Evolutionary conservation across 1,140 invertebrate genomes (phyloP).

Genomic region (Leptinotarsa defecta): DNA sequence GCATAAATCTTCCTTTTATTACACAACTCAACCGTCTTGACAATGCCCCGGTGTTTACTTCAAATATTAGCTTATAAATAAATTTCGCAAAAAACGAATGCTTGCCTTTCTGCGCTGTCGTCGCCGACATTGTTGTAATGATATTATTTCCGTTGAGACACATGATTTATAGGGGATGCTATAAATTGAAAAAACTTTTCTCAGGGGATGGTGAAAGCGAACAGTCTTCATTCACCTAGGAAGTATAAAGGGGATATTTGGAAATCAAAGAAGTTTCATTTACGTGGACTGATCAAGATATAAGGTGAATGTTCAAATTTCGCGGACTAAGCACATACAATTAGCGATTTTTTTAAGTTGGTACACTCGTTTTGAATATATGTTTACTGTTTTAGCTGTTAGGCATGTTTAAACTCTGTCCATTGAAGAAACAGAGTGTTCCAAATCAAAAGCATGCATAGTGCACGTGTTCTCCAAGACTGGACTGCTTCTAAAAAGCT

Average conservation of each 20-base stretch:
- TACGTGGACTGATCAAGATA: too few relatives aligned
- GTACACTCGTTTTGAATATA: too few relatives aligned
- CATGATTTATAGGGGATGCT: slow-evolving; percentile 34
- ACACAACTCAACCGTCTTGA: slow-evolving; percentile 34
- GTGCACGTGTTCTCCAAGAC: too few relatives aligned
- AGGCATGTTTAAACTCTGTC: too few relatives aligned
- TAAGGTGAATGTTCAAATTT: too few relatives aligned
- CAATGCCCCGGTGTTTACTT: slow-evolving; percentile 33
- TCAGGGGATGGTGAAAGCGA: not conserved
- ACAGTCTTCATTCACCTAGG: not conserved
- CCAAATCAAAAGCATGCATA: too few relatives aligned
- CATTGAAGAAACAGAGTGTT: too few relatives aligned
- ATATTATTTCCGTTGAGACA: slow-evolving; percentile 35
- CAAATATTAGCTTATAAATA: slow-evolving; percentile 40
- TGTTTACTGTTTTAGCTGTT: too few relatives aligned
- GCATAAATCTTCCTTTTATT: slow-evolving; percentile 40
- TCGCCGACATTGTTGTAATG: slow-evolving; percentile 38
- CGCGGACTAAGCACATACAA: too few relatives aligned
- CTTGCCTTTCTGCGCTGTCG: slow-evolving; percentile 30
- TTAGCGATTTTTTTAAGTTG: too few relatives aligned
- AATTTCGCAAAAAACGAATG: slow-evolving; percentile 42
- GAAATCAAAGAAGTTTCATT: not conserved
- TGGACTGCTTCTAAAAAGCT: too few relatives aligned
- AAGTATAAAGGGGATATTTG: not conserved
- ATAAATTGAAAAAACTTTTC: slow-evolving; percentile 31